Percentiles rank a stretch among this genome's conserved stretches.
Conservation (phyloP, 2,797 vertebrate species). For the Valencia hispanica region DNA sequence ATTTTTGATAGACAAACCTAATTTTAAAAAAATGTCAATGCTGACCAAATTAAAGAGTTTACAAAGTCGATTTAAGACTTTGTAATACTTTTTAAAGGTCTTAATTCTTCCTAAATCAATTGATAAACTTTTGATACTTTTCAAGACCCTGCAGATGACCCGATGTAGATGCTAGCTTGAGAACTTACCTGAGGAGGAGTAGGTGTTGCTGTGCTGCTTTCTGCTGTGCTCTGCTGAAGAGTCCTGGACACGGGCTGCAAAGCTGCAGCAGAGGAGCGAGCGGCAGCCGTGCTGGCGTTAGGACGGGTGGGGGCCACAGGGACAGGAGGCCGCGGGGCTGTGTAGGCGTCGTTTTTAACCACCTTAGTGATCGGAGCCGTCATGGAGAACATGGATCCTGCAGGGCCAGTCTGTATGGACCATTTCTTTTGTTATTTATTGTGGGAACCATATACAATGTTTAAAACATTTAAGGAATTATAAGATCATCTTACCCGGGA, state of each 20-base stretch:
- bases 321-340: slow-evolving; percentile 81
- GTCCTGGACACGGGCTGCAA: slow-evolving; percentile 89
- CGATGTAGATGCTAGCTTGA: neutral
- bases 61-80: too few relatives aligned
- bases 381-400: slow-evolving; percentile 84
- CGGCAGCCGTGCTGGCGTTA: slow-evolving; percentile 45
- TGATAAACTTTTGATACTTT: too few relatives aligned
- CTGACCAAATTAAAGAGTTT: too few relatives aligned
- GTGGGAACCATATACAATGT: neutral
- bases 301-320: slow-evolving; percentile 73
- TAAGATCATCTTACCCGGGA: slow-evolving; percentile 67
- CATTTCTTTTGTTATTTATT: neutral
- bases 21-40: too few relatives aligned
- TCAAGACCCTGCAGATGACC: too few relatives aligned
- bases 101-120: too few relatives aligned
- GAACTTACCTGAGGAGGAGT: slow-evolving; percentile 66
- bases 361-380: slow-evolving; percentile 94
- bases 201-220: slow-evolving; percentile 46
- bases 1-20: too few relatives aligned
- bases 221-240: slow-evolving; percentile 83
- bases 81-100: too few relatives aligned
- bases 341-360: slow-evolving; percentile 95
- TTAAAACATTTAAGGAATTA: neutral
- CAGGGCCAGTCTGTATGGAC: slow-evolving; percentile 78
- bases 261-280: slow-evolving; percentile 58